These are phyloP conservation scores for Polia nebulosa DNA, from an alignment of 2,888 invertebrate species.

Conservation along the genomic window DNA sequence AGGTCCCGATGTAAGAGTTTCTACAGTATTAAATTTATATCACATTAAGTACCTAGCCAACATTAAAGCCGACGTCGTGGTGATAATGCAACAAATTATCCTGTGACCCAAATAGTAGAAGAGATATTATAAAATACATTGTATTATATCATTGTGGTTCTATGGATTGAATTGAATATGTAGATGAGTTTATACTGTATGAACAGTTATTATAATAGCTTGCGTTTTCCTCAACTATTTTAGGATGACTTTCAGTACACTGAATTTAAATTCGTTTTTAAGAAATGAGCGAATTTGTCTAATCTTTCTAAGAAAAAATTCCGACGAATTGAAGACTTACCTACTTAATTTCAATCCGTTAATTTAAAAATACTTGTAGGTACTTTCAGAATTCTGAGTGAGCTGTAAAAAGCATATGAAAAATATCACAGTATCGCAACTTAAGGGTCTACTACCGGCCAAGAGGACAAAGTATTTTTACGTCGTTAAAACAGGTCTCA, in stretches of 20 bases:
- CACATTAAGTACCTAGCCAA: neutral
- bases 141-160: neutral
- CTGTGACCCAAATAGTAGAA: constrained; percentile 8
- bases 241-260: neutral
- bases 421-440: too few relatives aligned
- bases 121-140: neutral
- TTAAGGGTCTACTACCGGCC: too few relatives aligned
- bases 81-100: neutral
- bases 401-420: too few relatives aligned
- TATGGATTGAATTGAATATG: neutral
- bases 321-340: too few relatives aligned
- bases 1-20: too few relatives aligned
- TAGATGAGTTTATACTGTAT: neutral
- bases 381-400: too few relatives aligned
- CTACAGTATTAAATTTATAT: neutral
- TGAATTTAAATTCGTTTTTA: neutral
- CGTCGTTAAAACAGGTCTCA: too few relatives aligned
- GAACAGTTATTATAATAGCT: neutral
- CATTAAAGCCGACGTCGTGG: neutral
- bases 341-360: too few relatives aligned
- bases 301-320: neutral
- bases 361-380: too few relatives aligned
- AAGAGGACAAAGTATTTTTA: too few relatives aligned
- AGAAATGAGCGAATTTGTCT: neutral
- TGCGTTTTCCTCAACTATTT: constrained; percentile 1